Percentiles rank a stretch among this genome's conserved stretches.
Conservation (phyloP, 2,888 invertebrate genomes). For the Cheilosia soror region DNA sequence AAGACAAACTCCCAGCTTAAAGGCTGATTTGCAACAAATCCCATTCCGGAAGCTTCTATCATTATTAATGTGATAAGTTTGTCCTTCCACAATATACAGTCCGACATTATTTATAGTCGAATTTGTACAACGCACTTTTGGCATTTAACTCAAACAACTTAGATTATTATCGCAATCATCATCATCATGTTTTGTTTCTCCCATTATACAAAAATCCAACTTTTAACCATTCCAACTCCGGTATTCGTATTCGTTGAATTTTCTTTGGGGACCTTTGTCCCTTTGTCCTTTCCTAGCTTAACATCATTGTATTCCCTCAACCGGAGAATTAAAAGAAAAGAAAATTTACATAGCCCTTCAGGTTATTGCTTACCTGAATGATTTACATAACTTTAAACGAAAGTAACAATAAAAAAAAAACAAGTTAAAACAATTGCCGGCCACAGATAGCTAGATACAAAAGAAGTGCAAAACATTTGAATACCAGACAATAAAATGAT, state of each 20-base stretch:
- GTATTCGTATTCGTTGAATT: background rate
- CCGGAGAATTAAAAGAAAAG: constrained; percentile 55
- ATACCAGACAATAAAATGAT: background rate
- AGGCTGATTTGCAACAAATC: background rate
- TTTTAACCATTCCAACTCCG: constrained; percentile 20
- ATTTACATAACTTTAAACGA: constrained; percentile 48
- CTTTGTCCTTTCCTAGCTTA: constrained; percentile 8
- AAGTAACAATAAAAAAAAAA: constrained; percentile 43
- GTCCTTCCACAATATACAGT: constrained; percentile 6
- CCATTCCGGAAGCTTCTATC: constrained; percentile 15
- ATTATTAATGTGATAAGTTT: constrained; percentile 46
- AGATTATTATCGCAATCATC: constrained; percentile 53
- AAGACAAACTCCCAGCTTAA: background rate
- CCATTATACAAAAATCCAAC: constrained; percentile 41
- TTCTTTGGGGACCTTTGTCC: constrained; percentile 28
- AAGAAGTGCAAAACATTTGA: background rate
- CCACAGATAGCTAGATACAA: constrained; percentile 13
- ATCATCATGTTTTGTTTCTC: constrained; percentile 42
- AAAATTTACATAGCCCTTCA: constrained; percentile 58
- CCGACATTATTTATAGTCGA: constrained; percentile 29
- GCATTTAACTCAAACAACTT: constrained; percentile 36
- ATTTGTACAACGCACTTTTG: constrained; percentile 31
- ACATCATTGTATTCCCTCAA: constrained; percentile 35
- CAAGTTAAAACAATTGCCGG: constrained; percentile 51
- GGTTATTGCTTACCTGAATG: constrained; percentile 57